Percentiles rank a stretch among this genome's conserved stretches.
Conservation (phyloP, 2,888 invertebrate genomes). For the Campopleginae sp. region DNA sequence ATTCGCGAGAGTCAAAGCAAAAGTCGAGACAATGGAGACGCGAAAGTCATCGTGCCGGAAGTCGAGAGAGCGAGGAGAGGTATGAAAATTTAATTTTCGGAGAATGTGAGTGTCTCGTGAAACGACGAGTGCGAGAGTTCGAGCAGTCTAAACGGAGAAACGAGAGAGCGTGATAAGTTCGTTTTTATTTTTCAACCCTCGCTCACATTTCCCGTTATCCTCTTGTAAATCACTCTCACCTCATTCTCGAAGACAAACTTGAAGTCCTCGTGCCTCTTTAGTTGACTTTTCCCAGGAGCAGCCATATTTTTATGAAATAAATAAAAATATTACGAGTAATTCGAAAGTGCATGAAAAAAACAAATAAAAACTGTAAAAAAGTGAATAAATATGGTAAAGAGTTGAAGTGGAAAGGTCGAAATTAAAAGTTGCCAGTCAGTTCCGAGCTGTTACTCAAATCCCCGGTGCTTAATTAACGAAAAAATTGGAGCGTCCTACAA, state of each 20-base stretch:
- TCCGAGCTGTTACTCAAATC: not conserved
- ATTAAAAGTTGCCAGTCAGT: not conserved
- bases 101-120: constrained; percentile 33
- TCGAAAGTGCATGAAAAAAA: not conserved
- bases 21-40: constrained; percentile 33
- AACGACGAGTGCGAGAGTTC: constrained; percentile 26
- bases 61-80: constrained; percentile 24
- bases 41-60: constrained; percentile 43
- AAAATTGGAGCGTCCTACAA: not conserved
- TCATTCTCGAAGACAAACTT: not conserved
- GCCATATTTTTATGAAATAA: not conserved
- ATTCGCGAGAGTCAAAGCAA: constrained; percentile 15
- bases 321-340: not conserved
- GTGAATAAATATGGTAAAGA: not conserved
- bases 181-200: constrained; percentile 10
- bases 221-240: constrained; percentile 12
- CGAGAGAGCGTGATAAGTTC: not conserved
- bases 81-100: constrained; percentile 61
- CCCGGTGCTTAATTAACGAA: not conserved
- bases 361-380: not conserved
- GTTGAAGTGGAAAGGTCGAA: not conserved
- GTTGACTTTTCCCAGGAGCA: not conserved
- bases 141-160: constrained; percentile 37
- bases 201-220: constrained; percentile 1
- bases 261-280: not conserved